Conservation (phyloP, 2,797 vertebrate species). For the Eutrigla gurnardus region DNA sequence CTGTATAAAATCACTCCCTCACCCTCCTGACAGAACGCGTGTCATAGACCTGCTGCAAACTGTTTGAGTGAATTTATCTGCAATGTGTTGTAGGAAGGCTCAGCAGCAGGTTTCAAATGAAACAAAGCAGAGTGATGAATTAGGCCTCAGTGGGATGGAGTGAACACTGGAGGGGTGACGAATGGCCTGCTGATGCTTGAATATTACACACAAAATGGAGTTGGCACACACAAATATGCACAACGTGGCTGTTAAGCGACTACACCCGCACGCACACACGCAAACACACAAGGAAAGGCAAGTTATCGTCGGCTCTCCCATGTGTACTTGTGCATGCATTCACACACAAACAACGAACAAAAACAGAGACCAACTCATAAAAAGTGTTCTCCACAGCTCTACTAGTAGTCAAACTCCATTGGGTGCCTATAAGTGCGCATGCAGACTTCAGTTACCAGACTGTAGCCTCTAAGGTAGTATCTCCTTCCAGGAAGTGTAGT, state of each 20-base stretch:
- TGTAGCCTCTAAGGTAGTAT: too few species aligned
- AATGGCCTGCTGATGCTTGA: conserved; percentile 64
- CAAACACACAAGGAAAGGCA: too few species aligned
- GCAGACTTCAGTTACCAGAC: too few species aligned
- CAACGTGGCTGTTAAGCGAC: not conserved
- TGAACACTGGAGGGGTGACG: conserved; percentile 55
- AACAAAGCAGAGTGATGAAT: conserved; percentile 62
- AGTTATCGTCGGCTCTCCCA: too few species aligned
- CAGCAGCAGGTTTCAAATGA: conserved; percentile 43
- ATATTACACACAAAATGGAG: conserved; percentile 32
- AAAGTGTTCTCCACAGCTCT: too few species aligned
- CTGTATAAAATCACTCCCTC: conserved; percentile 2
- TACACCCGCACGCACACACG: not conserved
- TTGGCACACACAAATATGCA: conserved; percentile 4
- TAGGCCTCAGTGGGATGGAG: conserved; percentile 49
- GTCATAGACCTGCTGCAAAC: conserved; percentile 20
- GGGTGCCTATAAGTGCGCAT: too few species aligned
- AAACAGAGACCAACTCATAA: too few species aligned
- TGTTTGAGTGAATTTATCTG: conserved; percentile 42
- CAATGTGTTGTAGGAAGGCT: conserved; percentile 6
- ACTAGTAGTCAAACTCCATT: too few species aligned
- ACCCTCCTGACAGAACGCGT: conserved; percentile 21
- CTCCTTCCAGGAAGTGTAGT: too few species aligned
- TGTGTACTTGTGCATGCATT: too few species aligned
- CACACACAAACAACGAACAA: too few species aligned